Evolutionary conservation across 2,888 invertebrate genomes (phyloP).

Genomic region (Glyphotaelius pellucidus): DNA sequence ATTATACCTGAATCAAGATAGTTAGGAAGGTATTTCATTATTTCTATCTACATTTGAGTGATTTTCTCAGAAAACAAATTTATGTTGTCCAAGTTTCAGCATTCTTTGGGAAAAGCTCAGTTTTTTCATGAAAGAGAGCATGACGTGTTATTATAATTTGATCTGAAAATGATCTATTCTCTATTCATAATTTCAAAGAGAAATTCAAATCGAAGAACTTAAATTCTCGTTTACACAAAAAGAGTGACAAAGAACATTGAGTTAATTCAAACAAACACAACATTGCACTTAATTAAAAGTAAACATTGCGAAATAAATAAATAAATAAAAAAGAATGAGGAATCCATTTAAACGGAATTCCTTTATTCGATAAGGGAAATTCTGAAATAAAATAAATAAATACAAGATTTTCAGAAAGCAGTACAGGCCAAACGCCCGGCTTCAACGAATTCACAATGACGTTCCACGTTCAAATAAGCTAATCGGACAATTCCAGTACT

Average conservation of each 20-base stretch:
- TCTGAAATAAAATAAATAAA: not conserved
- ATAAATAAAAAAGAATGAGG: not conserved
- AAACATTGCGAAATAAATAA: not conserved
- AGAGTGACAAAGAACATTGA: not conserved
- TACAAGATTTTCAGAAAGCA: not conserved
- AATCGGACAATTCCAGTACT: not conserved
- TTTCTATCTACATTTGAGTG: not conserved
- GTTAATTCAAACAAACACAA: not conserved
- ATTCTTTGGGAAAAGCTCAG: not conserved
- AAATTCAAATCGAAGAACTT: too few relatives aligned
- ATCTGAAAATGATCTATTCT: not conserved
- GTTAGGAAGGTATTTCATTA: not conserved
- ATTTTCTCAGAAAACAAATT: not conserved
- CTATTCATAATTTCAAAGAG: not conserved
- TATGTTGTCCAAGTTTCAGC: not conserved
- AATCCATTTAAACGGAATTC: not conserved
- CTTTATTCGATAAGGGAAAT: not conserved
- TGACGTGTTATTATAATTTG: not conserved
- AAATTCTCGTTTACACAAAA: not conserved
- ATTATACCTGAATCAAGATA: not conserved
- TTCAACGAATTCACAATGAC: constrained; percentile 45
- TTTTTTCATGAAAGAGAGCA: not conserved
- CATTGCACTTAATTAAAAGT: not conserved
- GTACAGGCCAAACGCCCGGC: not conserved
- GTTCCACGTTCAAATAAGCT: constrained; percentile 24